Evolutionary conservation across 2,113 vertebrate genomes (phyloP).

Genomic region (Thryonomys swinderianus): DNA sequence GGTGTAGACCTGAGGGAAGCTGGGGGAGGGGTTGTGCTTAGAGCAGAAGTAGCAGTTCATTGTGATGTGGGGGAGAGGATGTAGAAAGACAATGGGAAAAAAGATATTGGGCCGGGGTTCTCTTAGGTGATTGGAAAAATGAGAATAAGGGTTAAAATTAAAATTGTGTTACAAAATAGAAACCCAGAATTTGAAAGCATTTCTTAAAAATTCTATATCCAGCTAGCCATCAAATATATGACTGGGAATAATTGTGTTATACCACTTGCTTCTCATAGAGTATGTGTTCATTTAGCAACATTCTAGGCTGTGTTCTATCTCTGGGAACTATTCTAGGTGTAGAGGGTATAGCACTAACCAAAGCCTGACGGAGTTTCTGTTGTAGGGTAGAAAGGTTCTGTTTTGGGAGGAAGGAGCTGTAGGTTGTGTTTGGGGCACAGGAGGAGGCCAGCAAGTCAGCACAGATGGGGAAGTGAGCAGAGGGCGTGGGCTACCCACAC

Average conservation of each 20-base stretch:
- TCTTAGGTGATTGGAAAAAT: rapidly evolving
- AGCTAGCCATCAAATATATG: not conserved
- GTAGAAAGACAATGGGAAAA: rapidly evolving
- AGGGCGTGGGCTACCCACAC: rapidly evolving
- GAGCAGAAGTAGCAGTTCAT: rapidly evolving
- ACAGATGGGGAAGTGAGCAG: not conserved
- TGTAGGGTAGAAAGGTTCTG: not conserved
- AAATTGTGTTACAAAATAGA: not conserved
- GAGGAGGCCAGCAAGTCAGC: not conserved
- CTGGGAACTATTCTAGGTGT: not conserved
- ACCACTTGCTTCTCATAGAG: rapidly evolving
- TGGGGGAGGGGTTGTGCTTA: rapidly evolving
- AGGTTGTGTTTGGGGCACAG: not conserved
- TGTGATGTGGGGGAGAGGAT: rapidly evolving
- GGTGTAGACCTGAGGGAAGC: rapidly evolving
- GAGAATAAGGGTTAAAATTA: rapidly evolving
- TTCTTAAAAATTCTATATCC: not conserved
- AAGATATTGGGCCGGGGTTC: not conserved
- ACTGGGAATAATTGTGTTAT: not conserved
- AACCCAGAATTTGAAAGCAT: not conserved
- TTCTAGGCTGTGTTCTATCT: not conserved
- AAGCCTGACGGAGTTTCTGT: not conserved
- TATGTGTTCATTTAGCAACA: not conserved
- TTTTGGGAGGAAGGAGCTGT: not conserved
- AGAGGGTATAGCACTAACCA: rapidly evolving